phyloP scores from a whole-genome alignment of 2,888 invertebrate species.

The Eretmocerus hayati region DNA sequence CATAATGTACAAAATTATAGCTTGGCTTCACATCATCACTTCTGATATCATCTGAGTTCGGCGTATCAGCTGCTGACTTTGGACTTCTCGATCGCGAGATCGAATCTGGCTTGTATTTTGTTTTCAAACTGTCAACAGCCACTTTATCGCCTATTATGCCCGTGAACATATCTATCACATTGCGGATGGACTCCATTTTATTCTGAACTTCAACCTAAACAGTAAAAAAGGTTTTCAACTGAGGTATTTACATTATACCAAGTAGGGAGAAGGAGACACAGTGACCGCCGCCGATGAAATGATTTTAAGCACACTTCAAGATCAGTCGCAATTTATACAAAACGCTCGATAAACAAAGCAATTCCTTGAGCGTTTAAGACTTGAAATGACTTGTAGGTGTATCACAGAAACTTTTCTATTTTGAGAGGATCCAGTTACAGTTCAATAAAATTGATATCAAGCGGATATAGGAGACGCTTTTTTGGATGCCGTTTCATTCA shows the following conservation, averaged over 20 bases:
- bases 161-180: conserved; percentile 82
- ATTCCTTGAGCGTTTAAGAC: neutral
- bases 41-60: conserved; percentile 31
- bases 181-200: conserved; percentile 75
- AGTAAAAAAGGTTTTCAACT: conserved; percentile 26
- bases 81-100: conserved; percentile 38
- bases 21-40: conserved; percentile 46
- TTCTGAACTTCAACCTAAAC: conserved; percentile 74
- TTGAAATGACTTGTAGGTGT: neutral
- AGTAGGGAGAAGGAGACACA: no score
- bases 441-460: neutral
- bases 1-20: conserved; percentile 77
- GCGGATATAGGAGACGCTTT: no score
- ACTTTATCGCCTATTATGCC: conserved; percentile 73
- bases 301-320: no score
- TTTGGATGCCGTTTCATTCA: no score
- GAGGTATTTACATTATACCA: neutral
- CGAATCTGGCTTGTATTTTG: conserved; percentile 39
- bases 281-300: no score
- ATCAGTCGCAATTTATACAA: neutral
- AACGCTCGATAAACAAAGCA: no score
- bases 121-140: conserved; percentile 44
- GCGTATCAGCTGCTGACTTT: conserved; percentile 26
- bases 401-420: neutral
- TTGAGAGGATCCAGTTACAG: neutral